Evolutionary conservation across 2,797 vertebrate species (phyloP), one percentile per base, ranked within the genome.

Genomic region (Urophycis tenuis): DNA sequence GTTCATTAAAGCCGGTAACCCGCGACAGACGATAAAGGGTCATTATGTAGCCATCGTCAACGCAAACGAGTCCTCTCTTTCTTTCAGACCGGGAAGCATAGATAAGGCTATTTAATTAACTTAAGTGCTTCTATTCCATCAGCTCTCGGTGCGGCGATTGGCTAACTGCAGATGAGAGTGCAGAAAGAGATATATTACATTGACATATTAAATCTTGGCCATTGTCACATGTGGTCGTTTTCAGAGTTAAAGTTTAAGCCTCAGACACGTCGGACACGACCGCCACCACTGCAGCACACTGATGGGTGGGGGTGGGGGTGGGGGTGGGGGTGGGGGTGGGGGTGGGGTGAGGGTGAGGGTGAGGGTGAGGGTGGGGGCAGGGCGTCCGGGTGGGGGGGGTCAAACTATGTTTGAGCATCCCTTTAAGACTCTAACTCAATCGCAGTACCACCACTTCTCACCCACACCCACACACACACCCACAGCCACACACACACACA

Each of bases 111-210:
- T 67, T 67, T 91, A 91, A 92, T 92, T 92, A 91, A 91, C 86
- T 91, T 88, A 91, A 93, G 89, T 89, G 89, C 84, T 82, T 88
- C 88, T 85, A 81, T 91, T 87, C 86, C 83, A 88, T 91, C 87
- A 89, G 84, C 87, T 90, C 86, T 88, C 86, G 2, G 80, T 78
- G 86, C 80, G 76, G 77, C 78, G 80, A 75, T 84, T 81, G 83
- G 88, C 85, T 85, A 84, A 81, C 85, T 70, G 82, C 83, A 82
- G 84, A 89, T 86, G 81, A 82, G 84, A 83, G 82, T 78, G 85
- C 78, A 86, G 79, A 83, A 81, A 84, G 85, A 83, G 36, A 84
- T 78, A 0, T 79, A 80, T 86, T 89, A 86, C 80, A 78, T 75
- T 12, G 75, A 83, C 86, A 82, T 78, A 84, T 89, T 89, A 80